phyloP scores from a whole-genome alignment of 1,140 invertebrate species.

The Neoseiulus cucumeris region DNA sequence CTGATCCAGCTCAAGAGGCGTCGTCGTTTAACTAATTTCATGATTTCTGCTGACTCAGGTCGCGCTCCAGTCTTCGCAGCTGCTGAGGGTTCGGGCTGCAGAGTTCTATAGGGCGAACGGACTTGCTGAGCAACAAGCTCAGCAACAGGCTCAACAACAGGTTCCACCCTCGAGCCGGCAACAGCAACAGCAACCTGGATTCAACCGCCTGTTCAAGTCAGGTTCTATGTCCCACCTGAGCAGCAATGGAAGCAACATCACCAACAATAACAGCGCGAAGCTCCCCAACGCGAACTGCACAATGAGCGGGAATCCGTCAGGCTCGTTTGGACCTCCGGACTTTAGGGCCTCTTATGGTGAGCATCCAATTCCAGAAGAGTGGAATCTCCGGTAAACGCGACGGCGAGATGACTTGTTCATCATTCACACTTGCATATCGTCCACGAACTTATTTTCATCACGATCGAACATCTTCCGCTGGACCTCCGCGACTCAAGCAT shows the following conservation, averaged over 20 bases:
- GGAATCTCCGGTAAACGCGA: too few species aligned
- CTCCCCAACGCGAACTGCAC: background rate
- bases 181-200: background rate
- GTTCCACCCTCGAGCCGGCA: background rate
- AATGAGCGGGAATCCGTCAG: background rate
- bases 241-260: background rate
- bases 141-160: too few species aligned
- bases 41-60: background rate
- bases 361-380: background rate
- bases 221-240: constrained; percentile 4
- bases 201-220: background rate
- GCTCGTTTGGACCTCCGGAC: constrained; percentile 4
- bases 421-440: too few species aligned
- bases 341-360: constrained; percentile 8
- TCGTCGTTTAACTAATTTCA: too few species aligned
- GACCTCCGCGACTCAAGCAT: too few species aligned
- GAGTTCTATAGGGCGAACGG: constrained; percentile 4
- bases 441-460: too few species aligned
- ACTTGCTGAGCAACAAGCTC: background rate
- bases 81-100: background rate
- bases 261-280: background rate
- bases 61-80: constrained; percentile 6
- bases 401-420: too few species aligned
- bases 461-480: too few species aligned
- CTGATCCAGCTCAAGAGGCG: too few species aligned